Percentiles rank a stretch among this genome's conserved stretches.
phyloP scores from a whole-genome alignment of 2,888 invertebrate genomes.

The Notodonta ziczac region DNA sequence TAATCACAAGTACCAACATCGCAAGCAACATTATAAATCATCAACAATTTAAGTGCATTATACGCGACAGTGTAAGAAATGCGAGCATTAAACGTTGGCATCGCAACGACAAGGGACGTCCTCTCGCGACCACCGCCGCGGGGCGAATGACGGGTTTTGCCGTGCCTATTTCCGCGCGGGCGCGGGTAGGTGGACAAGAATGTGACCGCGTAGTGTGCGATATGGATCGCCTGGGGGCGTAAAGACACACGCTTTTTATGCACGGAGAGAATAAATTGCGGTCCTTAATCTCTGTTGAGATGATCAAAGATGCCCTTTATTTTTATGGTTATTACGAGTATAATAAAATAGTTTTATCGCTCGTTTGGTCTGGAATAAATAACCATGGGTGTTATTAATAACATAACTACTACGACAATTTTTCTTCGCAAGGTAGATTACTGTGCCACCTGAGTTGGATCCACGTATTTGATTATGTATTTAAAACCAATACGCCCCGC shows the following conservation, averaged over 20 bases:
- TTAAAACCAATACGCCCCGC: too few species aligned
- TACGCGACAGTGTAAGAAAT: constrained; percentile 53
- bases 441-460: too few species aligned
- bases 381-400: too few species aligned
- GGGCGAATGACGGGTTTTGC: constrained; percentile 55
- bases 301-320: too few species aligned
- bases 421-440: too few species aligned
- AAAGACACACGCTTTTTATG: constrained; percentile 59
- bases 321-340: too few species aligned
- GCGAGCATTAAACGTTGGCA: constrained; percentile 55
- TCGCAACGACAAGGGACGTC: constrained; percentile 66
- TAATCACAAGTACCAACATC: neutral
- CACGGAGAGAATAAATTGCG: constrained; percentile 54
- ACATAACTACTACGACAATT: too few species aligned
- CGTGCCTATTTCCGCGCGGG: constrained; percentile 51
- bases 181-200: constrained; percentile 66
- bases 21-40: neutral
- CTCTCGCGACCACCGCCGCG: constrained; percentile 56
- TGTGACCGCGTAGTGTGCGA: constrained; percentile 72
- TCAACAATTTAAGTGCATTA: constrained; percentile 16
- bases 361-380: too few species aligned
- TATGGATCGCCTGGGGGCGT: constrained; percentile 64
- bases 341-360: too few species aligned
- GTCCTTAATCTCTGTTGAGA: constrained; percentile 39
- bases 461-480: too few species aligned